Percentiles rank a stretch among this genome's conserved stretches.
Conservation (phyloP, 2,888 invertebrate species). For the Hetaerina titia region DNA sequence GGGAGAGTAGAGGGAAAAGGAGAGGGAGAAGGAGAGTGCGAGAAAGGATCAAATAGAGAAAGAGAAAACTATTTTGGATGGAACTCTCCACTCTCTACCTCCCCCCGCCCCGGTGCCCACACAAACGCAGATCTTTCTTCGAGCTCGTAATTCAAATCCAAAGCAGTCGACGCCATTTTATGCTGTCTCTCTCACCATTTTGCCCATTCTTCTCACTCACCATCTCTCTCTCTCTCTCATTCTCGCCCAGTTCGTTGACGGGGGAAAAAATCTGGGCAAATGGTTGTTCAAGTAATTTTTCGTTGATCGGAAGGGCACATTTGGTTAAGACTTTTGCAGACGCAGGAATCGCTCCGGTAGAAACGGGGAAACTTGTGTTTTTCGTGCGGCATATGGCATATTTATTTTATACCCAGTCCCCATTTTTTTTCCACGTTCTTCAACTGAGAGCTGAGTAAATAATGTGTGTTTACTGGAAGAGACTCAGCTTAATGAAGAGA, state of each 20-base stretch:
- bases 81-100: neutral
- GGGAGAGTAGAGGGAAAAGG: neutral
- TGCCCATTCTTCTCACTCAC: neutral
- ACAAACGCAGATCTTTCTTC: neutral
- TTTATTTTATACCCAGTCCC: too few relatives aligned
- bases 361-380: too few relatives aligned
- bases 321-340: neutral
- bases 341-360: too few relatives aligned
- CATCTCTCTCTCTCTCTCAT: neutral
- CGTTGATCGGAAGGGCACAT: neutral
- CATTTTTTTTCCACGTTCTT: too few relatives aligned
- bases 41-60: neutral
- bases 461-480: too few relatives aligned
- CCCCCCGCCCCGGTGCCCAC: neutral
- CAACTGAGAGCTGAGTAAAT: too few relatives aligned
- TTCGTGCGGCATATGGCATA: too few relatives aligned
- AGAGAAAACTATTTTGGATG: conserved; percentile 40
- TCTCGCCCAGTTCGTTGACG: neutral
- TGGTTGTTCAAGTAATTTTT: neutral
- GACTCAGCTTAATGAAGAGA: too few relatives aligned
- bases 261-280: neutral
- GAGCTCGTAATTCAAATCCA: conserved; percentile 48
- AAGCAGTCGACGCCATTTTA: conserved; percentile 26
- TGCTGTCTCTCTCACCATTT: neutral
- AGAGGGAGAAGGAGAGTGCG: neutral